These are phyloP conservation scores for Mermis nigrescens DNA, from an alignment of 2,888 invertebrate species.

Conservation along the genomic window DNA sequence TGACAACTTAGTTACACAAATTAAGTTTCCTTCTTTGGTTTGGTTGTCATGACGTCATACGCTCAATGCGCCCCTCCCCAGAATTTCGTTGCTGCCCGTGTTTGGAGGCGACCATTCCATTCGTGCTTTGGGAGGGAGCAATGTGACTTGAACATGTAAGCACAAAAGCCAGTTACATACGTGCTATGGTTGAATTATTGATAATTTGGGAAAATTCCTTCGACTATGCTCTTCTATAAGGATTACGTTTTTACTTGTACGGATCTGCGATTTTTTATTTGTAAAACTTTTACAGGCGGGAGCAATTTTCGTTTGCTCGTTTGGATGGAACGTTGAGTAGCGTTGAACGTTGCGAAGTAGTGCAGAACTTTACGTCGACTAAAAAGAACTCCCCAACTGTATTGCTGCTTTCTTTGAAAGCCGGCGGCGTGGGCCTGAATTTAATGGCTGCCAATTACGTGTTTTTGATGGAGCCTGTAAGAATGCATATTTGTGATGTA, in stretches of 20 bases:
- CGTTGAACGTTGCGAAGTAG: background rate
- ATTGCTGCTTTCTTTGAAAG: slow-evolving; percentile 64
- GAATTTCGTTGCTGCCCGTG: no score
- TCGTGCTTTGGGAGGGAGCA: no score
- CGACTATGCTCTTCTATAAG: background rate
- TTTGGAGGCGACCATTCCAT: no score
- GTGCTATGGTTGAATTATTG: no score
- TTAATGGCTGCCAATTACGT: slow-evolving; percentile 43
- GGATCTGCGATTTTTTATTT: background rate
- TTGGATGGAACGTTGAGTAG: background rate
- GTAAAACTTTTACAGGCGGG: background rate
- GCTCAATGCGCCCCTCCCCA: no score
- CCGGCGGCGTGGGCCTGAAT: slow-evolving; percentile 89
- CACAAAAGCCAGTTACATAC: no score
- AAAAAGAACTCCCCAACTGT: slow-evolving; percentile 38
- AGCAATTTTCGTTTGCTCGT: background rate
- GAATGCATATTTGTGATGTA: background rate
- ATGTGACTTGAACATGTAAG: no score
- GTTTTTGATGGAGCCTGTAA: slow-evolving; percentile 77
- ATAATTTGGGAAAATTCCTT: no score
- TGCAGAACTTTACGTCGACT: background rate
- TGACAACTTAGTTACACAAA: no score
- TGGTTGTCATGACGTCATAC: no score
- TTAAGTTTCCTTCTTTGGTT: no score
- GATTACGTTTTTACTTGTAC: background rate